These are phyloP conservation scores for Thamnophis elegans DNA, from an alignment of 2,797 vertebrate species.

Conservation along the genomic window DNA sequence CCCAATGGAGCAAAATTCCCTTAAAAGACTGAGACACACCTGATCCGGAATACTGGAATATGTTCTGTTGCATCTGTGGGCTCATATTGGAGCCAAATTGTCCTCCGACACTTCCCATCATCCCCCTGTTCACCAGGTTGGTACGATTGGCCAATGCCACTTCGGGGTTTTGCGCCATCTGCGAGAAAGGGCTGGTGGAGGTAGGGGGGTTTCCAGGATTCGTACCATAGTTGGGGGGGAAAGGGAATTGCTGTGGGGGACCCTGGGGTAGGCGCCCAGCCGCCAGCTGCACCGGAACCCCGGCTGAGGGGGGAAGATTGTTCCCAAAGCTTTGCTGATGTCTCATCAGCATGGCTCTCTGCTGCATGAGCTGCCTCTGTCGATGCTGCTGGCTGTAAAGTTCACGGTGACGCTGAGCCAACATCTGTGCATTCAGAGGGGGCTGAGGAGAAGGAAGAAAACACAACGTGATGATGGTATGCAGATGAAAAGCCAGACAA, in stretches of 20 bases:
- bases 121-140: slow-evolving; percentile 78
- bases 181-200: slow-evolving; percentile 84
- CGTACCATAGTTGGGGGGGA: slow-evolving; percentile 82
- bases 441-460: slow-evolving; percentile 71
- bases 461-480: background rate
- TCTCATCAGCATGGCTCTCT: slow-evolving; percentile 89
- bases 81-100: slow-evolving; percentile 80
- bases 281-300: slow-evolving; percentile 72
- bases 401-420: slow-evolving; percentile 92
- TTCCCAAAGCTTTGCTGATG: slow-evolving; percentile 83
- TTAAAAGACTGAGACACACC: slow-evolving; percentile 68
- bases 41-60: slow-evolving; percentile 89
- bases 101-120: slow-evolving; percentile 81
- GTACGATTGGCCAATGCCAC: slow-evolving; percentile 75
- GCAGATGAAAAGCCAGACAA: background rate
- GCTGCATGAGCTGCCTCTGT: slow-evolving; percentile 91
- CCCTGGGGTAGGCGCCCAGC: slow-evolving; percentile 72
- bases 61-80: slow-evolving; percentile 83
- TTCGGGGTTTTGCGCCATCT: slow-evolving; percentile 76
- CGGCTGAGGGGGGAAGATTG: slow-evolving; percentile 65
- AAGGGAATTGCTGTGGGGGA: slow-evolving; percentile 84
- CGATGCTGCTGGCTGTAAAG: slow-evolving; percentile 93
- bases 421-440: slow-evolving; percentile 92
- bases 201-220: slow-evolving; percentile 80
- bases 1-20: background rate